Evolutionary conservation across 1,140 invertebrate genomes (phyloP), one percentile per base, ranked within the genome.

Genomic region (Asbolus verrucosus): DNA sequence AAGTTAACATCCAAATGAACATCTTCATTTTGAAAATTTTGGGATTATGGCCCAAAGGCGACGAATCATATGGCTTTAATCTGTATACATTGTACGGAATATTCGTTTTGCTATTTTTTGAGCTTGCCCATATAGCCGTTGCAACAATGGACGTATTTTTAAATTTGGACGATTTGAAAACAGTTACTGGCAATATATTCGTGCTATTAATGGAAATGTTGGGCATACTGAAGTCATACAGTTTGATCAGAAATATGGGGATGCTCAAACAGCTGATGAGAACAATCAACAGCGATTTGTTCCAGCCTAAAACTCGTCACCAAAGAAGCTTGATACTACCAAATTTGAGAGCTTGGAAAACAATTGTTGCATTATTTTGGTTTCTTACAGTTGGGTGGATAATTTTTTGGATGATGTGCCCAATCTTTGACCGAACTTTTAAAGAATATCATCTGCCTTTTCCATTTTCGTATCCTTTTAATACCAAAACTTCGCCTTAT

Each of bases 191-290:
- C n/a, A 54, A 19, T 0, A 24, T 21, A 6, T 54, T 24, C 11
- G 46, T 54, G 8, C 6, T 27, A 13, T 6, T 54, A 24, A 24
- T 21, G 1, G 19, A 54, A 27, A 27, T 54, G 8, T 14, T 54
- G 18, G 21, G 14, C 1, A 24, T 54, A 1, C 11, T 54, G 1
- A 54, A 54, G 27, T 27, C 46, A 2, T 54, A 54, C 21, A 18
- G 11, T 11, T 4, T 54, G 0, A 16, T 54, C 0, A 24, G 18
- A 14, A 54, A 54, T n/a, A 54, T 54, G 46, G 11, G 18, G 27
- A 24, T 54, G 21, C 46, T 54, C 5, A 54, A 54, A 27, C 46
- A 13, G n/a, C 11, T 54, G 11, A 54, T 54, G 11, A 6, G 6
- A 6, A n/a, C 19, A 3, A 27, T 11, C n/a, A 54, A 13, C 19